phyloP scores from a whole-genome alignment of 1,140 invertebrate species.

The Stratiolaelaps scimitus region DNA sequence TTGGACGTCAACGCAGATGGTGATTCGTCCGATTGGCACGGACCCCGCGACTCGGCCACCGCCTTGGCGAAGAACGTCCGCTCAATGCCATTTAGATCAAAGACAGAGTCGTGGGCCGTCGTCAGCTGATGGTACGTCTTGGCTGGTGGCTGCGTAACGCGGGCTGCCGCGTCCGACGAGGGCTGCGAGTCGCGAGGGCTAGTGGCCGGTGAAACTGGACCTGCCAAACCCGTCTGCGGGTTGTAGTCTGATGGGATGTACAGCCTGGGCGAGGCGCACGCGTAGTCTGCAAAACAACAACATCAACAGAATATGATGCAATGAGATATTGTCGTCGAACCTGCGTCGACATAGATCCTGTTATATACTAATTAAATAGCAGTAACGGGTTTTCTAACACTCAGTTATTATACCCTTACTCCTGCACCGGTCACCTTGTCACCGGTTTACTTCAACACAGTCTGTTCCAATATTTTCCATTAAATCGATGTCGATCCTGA shows the following conservation, averaged over 20 bases:
- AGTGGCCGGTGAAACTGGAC: background rate
- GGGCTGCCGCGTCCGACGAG: background rate
- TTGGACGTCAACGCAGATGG: no score
- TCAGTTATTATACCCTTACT: no score
- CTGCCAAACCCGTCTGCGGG: constrained; percentile 17
- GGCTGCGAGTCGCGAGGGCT: constrained; percentile 4
- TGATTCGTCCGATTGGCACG: no score
- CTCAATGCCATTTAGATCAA: constrained; percentile 24
- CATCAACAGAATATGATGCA: no score
- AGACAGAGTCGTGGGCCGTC: constrained; percentile 23
- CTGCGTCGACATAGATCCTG: no score
- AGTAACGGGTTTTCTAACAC: no score
- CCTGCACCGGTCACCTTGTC: no score
- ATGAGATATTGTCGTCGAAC: no score
- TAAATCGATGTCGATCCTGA: no score
- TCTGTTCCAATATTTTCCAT: no score
- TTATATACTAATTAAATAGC: no score
- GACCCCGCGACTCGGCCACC: constrained; percentile 13
- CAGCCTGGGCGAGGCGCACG: constrained; percentile 21
- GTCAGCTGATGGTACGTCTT: constrained; percentile 26
- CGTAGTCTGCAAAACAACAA: constrained; percentile 11
- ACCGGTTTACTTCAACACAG: no score
- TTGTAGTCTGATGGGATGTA: constrained; percentile 27
- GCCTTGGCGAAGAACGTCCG: constrained; percentile 24
- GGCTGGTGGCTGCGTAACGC: background rate